Evolutionary conservation across 2,797 vertebrate species (phyloP).

Genomic region (Mormyrus hasselquistii): DNA sequence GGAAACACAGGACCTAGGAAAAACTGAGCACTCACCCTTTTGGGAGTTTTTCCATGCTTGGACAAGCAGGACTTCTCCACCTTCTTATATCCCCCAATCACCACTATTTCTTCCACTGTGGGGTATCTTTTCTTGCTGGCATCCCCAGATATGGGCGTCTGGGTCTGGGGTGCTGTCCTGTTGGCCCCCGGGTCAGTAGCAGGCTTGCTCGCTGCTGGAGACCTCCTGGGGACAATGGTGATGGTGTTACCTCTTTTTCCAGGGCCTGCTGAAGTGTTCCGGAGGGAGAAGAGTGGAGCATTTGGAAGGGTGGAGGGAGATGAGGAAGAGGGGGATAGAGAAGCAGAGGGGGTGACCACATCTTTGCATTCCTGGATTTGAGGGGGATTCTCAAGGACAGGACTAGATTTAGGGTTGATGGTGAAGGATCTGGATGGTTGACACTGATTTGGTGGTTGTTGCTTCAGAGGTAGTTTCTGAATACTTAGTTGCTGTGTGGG

Average conservation of each 20-base stretch:
- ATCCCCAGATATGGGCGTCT: constrained; percentile 26
- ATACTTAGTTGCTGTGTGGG: constrained; percentile 38
- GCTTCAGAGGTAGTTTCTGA: constrained; percentile 16
- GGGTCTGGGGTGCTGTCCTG: constrained; percentile 32
- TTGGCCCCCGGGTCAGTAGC: neutral
- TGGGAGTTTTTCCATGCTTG: constrained; percentile 65
- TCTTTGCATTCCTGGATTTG: constrained; percentile 31
- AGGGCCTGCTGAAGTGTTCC: constrained; percentile 55
- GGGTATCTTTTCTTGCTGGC: constrained; percentile 74
- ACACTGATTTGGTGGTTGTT: neutral
- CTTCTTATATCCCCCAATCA: constrained; percentile 82
- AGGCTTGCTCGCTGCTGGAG: neutral
- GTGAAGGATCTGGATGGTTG: constrained; percentile 37
- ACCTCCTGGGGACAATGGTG: constrained; percentile 71
- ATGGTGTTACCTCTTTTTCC: constrained; percentile 79
- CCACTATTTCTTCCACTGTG: constrained; percentile 80
- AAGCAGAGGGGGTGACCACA: constrained; percentile 34
- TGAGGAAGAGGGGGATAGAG: constrained; percentile 43
- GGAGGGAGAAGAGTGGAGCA: constrained; percentile 52
- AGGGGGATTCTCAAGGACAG: constrained; percentile 41
- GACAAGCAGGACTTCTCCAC: constrained; percentile 77
- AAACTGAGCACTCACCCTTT: constrained; percentile 64
- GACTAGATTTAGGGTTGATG: constrained; percentile 34
- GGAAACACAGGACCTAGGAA: neutral
- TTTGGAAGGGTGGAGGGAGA: constrained; percentile 34